Evolutionary conservation across 64 coral and sea anemone species (phyloP), one percentile per base, ranked within the genome.

Genomic region (Pocillopora verrucosa): DNA sequence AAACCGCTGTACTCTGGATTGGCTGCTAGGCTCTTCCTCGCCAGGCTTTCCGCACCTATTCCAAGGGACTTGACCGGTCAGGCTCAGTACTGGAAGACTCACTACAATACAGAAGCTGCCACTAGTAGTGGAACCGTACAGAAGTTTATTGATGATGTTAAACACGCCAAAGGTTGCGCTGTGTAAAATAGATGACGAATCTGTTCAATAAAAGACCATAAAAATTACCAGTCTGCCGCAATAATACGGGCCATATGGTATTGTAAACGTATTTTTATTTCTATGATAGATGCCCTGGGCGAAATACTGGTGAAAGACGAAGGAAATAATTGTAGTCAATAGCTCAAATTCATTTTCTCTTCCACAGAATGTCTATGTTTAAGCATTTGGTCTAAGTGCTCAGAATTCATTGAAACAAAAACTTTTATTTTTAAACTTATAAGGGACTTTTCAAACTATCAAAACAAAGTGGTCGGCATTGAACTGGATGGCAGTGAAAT

Each of bases 1-100:
- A 72, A 84, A 62, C 93, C 93, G 59, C 81, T 94, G n/a, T 94
- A 91, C 72, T 94, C 93, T 72, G 93, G 93, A 60, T 38, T 94
- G 64, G 93, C 93, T 82, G 89, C 93, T 64, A 89, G 93, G 59
- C 84, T 94, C 17, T 77, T 83, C 24, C 72, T 94, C 16, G 93
- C 84, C 36, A 80, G 81, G 15, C 78, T 94, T 88, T 85, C 93
- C 16, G 65, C 61, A 16, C 51, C 89, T 13, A 94, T 94, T 20
- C 92, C 92, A 17, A 77, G 0, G 4, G 80, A 94, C 59, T 38
- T 94, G 30, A n/a, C 15, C 58, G 25, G 59, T 16, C 92, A 94
- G 60, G 92, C 87, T 14, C 60, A 92, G 36, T 76, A 87, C 61
- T 87, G 81, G 81, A 93, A 93, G 69, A 77, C 58, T 34, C 75